phyloP scores from a whole-genome alignment of 2,797 vertebrate genomes.

The Enteromius mattozi region DNA sequence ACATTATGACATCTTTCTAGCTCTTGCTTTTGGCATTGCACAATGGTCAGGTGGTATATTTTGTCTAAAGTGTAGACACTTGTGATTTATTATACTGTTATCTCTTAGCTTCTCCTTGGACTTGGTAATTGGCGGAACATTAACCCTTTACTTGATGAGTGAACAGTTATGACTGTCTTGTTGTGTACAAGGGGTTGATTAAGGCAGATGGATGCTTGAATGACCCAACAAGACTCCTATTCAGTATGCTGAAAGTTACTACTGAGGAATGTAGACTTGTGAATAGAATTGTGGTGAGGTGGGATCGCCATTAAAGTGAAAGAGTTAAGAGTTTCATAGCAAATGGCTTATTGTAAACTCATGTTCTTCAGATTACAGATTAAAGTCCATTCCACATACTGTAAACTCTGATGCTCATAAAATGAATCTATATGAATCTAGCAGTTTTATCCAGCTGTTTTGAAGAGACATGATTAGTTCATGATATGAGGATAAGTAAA shows the following conservation, averaged over 20 bases:
- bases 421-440: neutral
- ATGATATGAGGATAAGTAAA: neutral
- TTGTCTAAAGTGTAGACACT: neutral
- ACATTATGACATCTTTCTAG: slow-evolving; percentile 42
- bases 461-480: neutral
- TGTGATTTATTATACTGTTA: neutral
- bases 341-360: neutral
- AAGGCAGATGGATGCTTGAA: slow-evolving; percentile 8
- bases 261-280: slow-evolving; percentile 5
- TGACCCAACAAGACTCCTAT: slow-evolving; percentile 22
- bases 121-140: neutral
- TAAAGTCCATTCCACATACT: neutral
- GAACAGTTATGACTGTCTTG: slow-evolving; percentile 37
- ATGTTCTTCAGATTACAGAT: neutral
- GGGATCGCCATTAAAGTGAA: neutral
- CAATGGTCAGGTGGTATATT: neutral
- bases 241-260: neutral
- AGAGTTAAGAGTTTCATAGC: neutral
- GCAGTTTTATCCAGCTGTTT: neutral
- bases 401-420: neutral
- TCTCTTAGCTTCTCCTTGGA: neutral
- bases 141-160: neutral
- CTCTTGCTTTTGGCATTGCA: slow-evolving; percentile 20
- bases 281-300: neutral
- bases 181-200: slow-evolving; percentile 29